phyloP scores from a whole-genome alignment of 2,888 invertebrate genomes.

The Clitarchus hookeri region DNA sequence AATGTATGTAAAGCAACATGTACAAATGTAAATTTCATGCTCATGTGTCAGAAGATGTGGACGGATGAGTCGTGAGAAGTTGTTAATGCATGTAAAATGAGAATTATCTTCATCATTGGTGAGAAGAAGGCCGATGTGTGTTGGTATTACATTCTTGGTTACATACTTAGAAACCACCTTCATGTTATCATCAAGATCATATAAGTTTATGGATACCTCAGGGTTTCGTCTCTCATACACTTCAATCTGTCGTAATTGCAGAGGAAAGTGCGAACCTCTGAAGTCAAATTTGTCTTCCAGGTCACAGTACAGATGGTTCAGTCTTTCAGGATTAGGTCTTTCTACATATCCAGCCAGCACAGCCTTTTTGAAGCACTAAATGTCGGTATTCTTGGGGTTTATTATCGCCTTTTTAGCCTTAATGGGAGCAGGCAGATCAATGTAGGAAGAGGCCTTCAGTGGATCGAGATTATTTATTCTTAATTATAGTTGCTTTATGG shows the following conservation, averaged over 20 bases:
- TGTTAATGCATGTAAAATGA: background rate
- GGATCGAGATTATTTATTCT: background rate
- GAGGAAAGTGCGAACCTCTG: background rate
- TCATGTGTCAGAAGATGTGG: background rate
- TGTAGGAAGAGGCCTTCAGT: background rate
- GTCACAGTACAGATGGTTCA: background rate
- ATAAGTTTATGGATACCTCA: background rate
- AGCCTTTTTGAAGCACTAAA: too few relatives aligned
- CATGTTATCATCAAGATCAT: background rate
- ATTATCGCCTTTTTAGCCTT: background rate
- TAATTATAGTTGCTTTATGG: too few relatives aligned
- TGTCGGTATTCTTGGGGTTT: too few relatives aligned
- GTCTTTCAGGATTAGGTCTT: too few relatives aligned
- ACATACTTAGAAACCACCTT: background rate
- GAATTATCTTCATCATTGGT: background rate
- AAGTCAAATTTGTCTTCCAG: background rate
- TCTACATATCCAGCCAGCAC: too few relatives aligned
- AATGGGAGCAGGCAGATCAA: background rate
- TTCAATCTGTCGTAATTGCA: background rate
- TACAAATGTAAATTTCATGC: background rate
- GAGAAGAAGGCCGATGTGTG: background rate
- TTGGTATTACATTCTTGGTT: background rate
- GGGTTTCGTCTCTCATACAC: background rate
- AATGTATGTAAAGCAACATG: background rate
- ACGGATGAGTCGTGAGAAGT: background rate